Conservation (phyloP, 2,113 vertebrate genomes). For the Megaceryle maxima region DNA sequence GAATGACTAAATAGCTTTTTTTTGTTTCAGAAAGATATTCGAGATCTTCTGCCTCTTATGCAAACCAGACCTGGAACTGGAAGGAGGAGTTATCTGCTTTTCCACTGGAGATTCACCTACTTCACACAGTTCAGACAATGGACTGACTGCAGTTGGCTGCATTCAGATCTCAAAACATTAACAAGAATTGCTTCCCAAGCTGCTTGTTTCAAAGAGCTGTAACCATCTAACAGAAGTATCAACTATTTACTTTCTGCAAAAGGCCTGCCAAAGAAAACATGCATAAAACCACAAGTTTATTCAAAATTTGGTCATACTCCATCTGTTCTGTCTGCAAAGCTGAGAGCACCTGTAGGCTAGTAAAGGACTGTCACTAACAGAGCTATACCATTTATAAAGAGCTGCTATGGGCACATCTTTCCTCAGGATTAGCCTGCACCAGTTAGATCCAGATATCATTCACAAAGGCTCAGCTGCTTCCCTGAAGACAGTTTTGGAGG, state of each 20-base stretch:
- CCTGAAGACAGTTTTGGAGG: background rate
- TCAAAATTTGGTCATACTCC: background rate
- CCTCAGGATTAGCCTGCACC: background rate
- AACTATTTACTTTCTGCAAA: background rate
- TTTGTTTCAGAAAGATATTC: background rate
- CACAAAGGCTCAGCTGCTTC: background rate
- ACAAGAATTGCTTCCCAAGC: background rate
- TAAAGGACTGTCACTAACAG: background rate
- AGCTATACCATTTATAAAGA: background rate
- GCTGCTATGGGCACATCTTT: background rate
- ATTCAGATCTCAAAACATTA: background rate
- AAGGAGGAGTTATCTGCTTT: background rate
- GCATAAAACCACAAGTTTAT: background rate
- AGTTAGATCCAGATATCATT: background rate
- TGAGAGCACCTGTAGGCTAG: background rate
- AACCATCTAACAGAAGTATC: background rate
- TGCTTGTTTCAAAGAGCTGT: background rate
- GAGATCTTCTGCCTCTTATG: background rate
- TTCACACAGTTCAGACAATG: background rate
- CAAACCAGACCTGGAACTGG: background rate
- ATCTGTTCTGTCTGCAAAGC: background rate
- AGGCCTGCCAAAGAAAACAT: background rate
- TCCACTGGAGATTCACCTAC: background rate
- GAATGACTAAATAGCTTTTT: background rate
- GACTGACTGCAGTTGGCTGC: background rate